Evolutionary conservation across 2,113 vertebrate genomes (phyloP), one percentile per base, ranked within the genome.

Genomic region (Corvus moneduloides): DNA sequence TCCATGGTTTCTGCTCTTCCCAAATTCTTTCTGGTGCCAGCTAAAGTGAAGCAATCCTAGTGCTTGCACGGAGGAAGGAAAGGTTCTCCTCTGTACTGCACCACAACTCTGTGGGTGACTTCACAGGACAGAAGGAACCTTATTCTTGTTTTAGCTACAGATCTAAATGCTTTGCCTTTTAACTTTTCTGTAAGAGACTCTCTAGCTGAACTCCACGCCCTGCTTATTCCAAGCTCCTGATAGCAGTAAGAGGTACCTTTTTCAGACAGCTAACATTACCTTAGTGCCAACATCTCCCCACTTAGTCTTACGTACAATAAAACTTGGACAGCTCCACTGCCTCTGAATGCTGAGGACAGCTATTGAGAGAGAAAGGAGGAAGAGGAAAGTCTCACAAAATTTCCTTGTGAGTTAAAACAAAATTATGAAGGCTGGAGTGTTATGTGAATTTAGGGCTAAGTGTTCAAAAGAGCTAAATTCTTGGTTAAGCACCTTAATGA

Each of bases 281-380:
- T 41, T 9, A 27, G 41, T 43, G 74, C 64, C 30, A 56, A 11
- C 19, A 24, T 23, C 72, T 68, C 59, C 32, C 37, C 41, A 21
- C 20, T 73, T 22, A 44, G 10, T 55, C n/a, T 52, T 17, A 43
- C 0, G 0, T 30, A 11, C 32, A 58, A 27, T 17, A 21, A 51
- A 82, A 78, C 19, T 5, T 24, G 30, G 39, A 23, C n/a, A 79
- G 24, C 32, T 67, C 44, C 48, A 49, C 43, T 30, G 39, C 30
- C 26, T 79, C 35, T 58, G 44, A 39, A 44, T 33, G 30, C 61
- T 41, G 49, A 54, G 37, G 8, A 62, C 28, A 52, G 46, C 41
- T 78, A 4, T 1, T 1, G 5, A 51, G 43, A 76, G 13, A 61
- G 58, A 49, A 58, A 30, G 63, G 9, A n/a, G 4, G 16, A 71